These are phyloP conservation scores for Hypsibius dujardini DNA, from an alignment of 1,140 invertebrate species.

Conservation along the genomic window DNA sequence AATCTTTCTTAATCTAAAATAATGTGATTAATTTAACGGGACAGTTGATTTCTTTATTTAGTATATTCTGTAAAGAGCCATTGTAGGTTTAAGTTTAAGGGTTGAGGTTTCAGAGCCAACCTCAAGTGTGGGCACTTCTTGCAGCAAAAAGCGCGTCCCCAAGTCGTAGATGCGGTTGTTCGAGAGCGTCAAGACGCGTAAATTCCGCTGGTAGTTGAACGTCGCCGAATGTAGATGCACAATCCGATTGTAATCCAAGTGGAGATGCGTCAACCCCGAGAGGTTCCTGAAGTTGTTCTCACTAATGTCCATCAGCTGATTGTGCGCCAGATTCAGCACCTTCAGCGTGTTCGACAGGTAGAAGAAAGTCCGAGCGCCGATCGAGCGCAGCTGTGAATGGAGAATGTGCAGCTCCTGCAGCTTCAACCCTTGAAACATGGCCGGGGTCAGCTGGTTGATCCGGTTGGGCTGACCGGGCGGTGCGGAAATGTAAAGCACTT, in stretches of 20 bases:
- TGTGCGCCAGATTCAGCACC: conserved; percentile 1
- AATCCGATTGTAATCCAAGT: not conserved
- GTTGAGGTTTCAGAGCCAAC: not conserved
- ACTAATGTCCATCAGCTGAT: not conserved
- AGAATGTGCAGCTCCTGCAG: not conserved
- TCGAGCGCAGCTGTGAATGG: not conserved
- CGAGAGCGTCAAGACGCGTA: not conserved
- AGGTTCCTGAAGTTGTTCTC: conserved; percentile 12
- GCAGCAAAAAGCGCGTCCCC: not conserved
- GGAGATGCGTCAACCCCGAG: not conserved
- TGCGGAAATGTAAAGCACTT: not conserved
- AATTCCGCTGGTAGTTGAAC: conserved; percentile 6
- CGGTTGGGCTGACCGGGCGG: not conserved
- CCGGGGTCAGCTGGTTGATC: not conserved
- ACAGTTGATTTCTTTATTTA: not conserved
- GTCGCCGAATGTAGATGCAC: not conserved
- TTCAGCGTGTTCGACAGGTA: not conserved
- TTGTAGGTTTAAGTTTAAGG: not conserved
- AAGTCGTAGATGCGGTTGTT: conserved; percentile 3
- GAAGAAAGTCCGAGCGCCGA: conserved; percentile 1
- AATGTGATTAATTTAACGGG: too few species aligned
- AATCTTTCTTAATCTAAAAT: too few species aligned
- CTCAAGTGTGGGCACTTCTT: not conserved
- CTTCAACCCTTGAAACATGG: not conserved
- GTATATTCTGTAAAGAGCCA: not conserved